Conservation (phyloP, 2,797 vertebrate species). For the Catharus ustulatus region DNA sequence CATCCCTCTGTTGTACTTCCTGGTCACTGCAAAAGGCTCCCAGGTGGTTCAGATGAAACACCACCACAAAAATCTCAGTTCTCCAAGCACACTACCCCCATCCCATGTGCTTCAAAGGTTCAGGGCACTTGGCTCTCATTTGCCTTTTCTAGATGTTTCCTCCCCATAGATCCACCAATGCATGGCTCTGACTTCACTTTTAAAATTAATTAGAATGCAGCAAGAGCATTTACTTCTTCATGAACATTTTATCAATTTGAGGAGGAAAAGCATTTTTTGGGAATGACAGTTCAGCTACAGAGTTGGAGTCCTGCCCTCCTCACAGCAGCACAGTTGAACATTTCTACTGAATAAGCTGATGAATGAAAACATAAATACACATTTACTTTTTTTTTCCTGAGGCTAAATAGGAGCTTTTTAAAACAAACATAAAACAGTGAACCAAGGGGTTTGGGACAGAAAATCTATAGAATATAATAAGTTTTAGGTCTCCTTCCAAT, state of each 20-base stretch:
- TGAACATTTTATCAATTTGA: not conserved
- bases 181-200: not conserved
- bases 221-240: not conserved
- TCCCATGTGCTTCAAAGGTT: not conserved
- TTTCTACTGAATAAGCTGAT: not conserved
- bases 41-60: not conserved
- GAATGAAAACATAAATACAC: not conserved
- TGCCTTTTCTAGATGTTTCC: not conserved
- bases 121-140: not conserved
- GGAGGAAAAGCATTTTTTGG: not conserved
- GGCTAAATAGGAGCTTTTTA: not conserved
- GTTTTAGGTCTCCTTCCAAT: conserved; percentile 65
- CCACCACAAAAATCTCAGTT: not conserved
- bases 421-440: conserved; percentile 23
- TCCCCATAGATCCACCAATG: not conserved
- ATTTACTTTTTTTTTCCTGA: not conserved
- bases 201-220: not conserved
- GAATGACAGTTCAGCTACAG: not conserved
- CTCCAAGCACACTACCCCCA: not conserved
- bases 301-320: not conserved
- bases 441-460: conserved; percentile 10
- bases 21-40: not conserved
- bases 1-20: not conserved
- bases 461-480: conserved; percentile 54
- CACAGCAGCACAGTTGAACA: not conserved